Conservation (phyloP, 2,888 invertebrate genomes). For the Pyrgus malvae region DNA sequence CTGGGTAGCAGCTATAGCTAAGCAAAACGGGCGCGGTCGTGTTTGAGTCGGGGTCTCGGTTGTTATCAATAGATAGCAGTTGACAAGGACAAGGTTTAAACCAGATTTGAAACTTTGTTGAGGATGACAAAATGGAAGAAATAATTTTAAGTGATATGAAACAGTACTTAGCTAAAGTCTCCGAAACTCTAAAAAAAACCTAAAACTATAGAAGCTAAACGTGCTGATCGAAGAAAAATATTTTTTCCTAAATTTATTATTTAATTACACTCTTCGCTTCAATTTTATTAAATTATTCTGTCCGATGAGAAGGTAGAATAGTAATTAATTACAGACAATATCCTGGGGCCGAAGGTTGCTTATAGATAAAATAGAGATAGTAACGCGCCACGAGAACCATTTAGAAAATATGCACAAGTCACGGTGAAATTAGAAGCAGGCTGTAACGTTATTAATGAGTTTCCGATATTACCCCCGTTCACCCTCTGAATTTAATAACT, state of each 20-base stretch:
- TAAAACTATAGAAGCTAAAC: background rate
- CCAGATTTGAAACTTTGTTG: too few species aligned
- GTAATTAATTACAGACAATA: constrained; percentile 23
- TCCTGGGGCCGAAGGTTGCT: constrained; percentile 10
- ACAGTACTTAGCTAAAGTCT: background rate
- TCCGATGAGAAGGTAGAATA: constrained; percentile 6
- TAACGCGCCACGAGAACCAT: constrained; percentile 18
- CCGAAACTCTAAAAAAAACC: background rate
- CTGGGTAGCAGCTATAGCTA: too few species aligned
- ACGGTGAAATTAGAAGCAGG: constrained; percentile 66
- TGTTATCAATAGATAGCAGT: too few species aligned
- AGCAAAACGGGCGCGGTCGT: too few species aligned
- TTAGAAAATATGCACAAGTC: constrained; percentile 49
- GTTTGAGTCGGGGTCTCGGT: too few species aligned
- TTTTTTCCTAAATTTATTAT: background rate
- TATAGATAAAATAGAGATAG: constrained; percentile 27
- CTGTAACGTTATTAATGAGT: constrained; percentile 76
- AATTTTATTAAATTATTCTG: constrained; percentile 10
- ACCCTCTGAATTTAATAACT: constrained; percentile 26
- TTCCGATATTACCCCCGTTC: constrained; percentile 65
- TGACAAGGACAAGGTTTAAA: too few species aligned
- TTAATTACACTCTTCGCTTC: constrained; percentile 1
- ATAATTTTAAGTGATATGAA: background rate
- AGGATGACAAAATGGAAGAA: too few species aligned
- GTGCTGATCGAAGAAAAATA: background rate